A percentile compares a stretch with the other conserved stretches of the same genome.
Evolutionary conservation across 2,888 invertebrate genomes (phyloP).

Genomic region (Euplexia lucipara): DNA sequence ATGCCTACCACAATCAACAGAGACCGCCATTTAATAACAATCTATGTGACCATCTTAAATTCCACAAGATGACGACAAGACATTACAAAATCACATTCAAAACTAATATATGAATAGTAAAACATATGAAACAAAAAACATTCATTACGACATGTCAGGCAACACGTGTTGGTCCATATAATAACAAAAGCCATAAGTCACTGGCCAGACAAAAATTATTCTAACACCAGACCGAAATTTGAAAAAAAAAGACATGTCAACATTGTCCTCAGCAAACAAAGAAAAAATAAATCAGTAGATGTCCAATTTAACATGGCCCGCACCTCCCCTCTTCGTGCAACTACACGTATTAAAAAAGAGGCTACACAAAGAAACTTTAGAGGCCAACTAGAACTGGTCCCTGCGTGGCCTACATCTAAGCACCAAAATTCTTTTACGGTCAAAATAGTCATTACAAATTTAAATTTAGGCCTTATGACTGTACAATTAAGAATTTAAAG

Average conservation of each 20-base stretch:
- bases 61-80: slow-evolving; percentile 16
- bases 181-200: slow-evolving; percentile 69
- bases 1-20: slow-evolving; percentile 25
- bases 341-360: slow-evolving; percentile 66
- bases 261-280: slow-evolving; percentile 87
- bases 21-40: slow-evolving; percentile 28
- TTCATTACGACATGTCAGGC: slow-evolving; percentile 51
- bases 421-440: slow-evolving; percentile 74
- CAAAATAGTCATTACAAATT: slow-evolving; percentile 70
- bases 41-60: slow-evolving; percentile 24
- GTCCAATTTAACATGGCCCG: slow-evolving; percentile 70
- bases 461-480: slow-evolving; percentile 75
- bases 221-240: slow-evolving; percentile 69
- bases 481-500: slow-evolving; percentile 57
- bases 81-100: slow-evolving; percentile 42
- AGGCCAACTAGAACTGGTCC: slow-evolving; percentile 71
- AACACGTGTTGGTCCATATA: slow-evolving; percentile 63
- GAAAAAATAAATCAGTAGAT: slow-evolving; percentile 87
- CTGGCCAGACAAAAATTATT: slow-evolving; percentile 67
- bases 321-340: slow-evolving; percentile 70
- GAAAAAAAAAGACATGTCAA: slow-evolving; percentile 83
- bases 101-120: slow-evolving; percentile 39
- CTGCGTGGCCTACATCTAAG: slow-evolving; percentile 77
- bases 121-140: slow-evolving; percentile 46
- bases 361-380: slow-evolving; percentile 81